phyloP scores from a whole-genome alignment of 2,797 vertebrate genomes.

The Spea hammondii region DNA sequence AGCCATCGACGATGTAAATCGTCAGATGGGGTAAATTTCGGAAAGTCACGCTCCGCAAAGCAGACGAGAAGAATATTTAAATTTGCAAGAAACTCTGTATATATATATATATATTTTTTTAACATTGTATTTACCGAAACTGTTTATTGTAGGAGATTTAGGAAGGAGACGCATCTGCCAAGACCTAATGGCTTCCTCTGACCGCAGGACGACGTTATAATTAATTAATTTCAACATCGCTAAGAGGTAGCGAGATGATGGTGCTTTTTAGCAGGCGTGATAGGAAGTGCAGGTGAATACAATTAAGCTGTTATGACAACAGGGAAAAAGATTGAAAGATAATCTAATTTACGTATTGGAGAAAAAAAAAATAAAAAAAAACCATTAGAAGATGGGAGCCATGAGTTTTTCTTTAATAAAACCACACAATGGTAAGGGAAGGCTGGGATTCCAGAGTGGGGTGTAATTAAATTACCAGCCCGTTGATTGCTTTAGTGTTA shows the following conservation, averaged over 20 bases:
- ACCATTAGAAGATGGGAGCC: background rate
- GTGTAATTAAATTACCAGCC: constrained; percentile 28
- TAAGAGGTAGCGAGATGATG: background rate
- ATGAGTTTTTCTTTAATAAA: constrained; percentile 1
- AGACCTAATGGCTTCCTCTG: constrained; percentile 22
- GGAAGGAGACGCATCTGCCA: background rate
- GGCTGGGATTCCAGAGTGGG: background rate
- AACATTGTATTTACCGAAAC: constrained; percentile 7
- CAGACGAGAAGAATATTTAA: background rate
- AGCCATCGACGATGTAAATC: background rate
- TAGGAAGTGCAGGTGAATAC: constrained; percentile 11
- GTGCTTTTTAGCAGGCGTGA: background rate
- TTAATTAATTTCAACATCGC: constrained; percentile 13
- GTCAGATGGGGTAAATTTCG: background rate
- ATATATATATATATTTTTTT: background rate
- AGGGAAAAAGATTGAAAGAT: constrained; percentile 5
- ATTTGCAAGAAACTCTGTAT: background rate
- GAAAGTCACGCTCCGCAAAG: background rate
- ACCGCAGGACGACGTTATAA: constrained; percentile 11
- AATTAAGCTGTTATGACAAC: constrained; percentile 14
- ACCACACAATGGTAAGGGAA: background rate
- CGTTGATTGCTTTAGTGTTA: constrained; percentile 26
- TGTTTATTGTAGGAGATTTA: constrained; percentile 2
- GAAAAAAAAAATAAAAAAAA: background rate
- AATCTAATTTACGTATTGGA: background rate